Evolutionary conservation across 2,113 vertebrate species (phyloP).

Genomic region (Pelodiscus sinensis): DNA sequence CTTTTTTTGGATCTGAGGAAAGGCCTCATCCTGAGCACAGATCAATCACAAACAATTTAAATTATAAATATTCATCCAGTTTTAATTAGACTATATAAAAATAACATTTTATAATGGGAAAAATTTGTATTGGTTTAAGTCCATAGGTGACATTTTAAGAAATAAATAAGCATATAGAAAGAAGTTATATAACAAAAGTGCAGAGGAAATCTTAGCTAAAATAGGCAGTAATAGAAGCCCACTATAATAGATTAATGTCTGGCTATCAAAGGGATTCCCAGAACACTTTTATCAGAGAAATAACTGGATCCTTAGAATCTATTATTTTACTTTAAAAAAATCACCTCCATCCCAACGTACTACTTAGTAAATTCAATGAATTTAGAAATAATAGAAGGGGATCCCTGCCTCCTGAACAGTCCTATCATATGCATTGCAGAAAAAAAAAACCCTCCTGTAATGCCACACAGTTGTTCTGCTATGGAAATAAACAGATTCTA

Average conservation of each 20-base stretch:
- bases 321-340: constrained; percentile 20
- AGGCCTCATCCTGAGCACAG: not conserved
- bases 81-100: not conserved
- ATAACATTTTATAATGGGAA: not conserved
- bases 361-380: not conserved
- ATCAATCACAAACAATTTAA: not conserved
- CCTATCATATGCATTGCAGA: rapidly evolving
- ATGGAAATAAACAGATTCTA: not conserved
- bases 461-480: not conserved
- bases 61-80: rapidly evolving
- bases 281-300: not conserved
- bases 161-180: rapidly evolving
- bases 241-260: not conserved
- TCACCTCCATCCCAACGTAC: not conserved
- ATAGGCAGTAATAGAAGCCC: not conserved
- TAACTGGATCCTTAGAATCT: not conserved
- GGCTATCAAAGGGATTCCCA: not conserved
- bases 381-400: not conserved
- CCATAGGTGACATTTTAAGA: not conserved
- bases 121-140: not conserved
- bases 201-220: not conserved
- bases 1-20: not conserved
- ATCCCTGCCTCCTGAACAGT: not conserved
- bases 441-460: not conserved
- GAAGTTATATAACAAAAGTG: not conserved